These are phyloP conservation scores for Peromyscus eremicus DNA, from an alignment of 2,797 vertebrate species.

Conservation along the genomic window DNA sequence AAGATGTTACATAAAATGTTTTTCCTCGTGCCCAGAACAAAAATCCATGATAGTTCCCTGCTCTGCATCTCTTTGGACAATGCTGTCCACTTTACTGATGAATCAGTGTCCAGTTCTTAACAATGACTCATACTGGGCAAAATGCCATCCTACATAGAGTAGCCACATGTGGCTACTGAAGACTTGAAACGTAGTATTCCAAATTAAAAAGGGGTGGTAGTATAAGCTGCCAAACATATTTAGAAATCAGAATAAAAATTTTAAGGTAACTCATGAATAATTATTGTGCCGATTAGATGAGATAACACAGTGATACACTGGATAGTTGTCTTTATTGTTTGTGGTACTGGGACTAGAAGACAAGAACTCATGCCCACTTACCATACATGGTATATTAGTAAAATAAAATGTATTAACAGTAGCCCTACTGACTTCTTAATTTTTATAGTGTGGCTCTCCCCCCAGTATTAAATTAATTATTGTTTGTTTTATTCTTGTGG, in stretches of 20 bases:
- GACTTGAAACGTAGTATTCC: background rate
- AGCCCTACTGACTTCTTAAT: background rate
- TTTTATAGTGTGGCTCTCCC: constrained; percentile 3
- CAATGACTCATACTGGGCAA: constrained; percentile 3
- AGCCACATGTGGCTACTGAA: background rate
- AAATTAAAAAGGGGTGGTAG: background rate
- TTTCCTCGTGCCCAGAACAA: background rate
- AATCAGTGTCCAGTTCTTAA: constrained; percentile 22
- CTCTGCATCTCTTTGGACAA: constrained; percentile 8
- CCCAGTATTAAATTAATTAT: background rate
- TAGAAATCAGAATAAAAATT: background rate
- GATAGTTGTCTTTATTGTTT: background rate
- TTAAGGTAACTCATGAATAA: constrained; percentile 11
- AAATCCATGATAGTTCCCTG: background rate
- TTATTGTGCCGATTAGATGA: background rate
- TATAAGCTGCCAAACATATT: background rate
- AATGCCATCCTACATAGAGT: background rate
- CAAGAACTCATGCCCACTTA: background rate
- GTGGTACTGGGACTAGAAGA: background rate
- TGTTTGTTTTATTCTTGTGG: background rate
- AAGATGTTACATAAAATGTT: constrained; percentile 20
- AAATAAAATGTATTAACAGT: constrained; percentile 32
- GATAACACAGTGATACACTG: background rate
- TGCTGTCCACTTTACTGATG: background rate
- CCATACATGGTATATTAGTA: background rate